Evolutionary conservation across 2,797 vertebrate species (phyloP), one percentile per base, ranked within the genome.

Genomic region (Lemur catta): DNA sequence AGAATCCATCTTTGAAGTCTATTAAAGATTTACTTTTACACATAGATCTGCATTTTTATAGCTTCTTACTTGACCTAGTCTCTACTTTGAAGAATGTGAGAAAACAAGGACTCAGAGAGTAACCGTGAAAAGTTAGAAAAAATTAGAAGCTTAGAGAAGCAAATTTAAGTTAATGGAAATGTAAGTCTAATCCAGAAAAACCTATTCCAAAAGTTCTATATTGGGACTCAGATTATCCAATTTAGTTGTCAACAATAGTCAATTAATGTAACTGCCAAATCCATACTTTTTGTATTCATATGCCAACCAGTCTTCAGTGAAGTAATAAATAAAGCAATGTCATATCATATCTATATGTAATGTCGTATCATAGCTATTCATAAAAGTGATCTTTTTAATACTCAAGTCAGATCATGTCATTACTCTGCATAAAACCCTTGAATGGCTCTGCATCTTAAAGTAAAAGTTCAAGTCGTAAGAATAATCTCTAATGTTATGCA

Each of bases 231-330:
- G 72, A 90, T 95, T 94, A 74, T 59, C 41, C 33, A 94, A 65
- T 93, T 91, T 91, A 89, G 63, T 35, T 95, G 63, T 92, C 88
- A 96, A 89, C 48, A 55, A 50, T 52, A 65, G 72, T 76, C 82
- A 78, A 52, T 94, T 80, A 84, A 71, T 80, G 7, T 80, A 43
- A 87, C 28, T n/a, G 14, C 63, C 38, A 84, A 80, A 79, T 78
- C 43, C 65, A 52, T 82, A 50, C 46, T 50, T 61, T 82, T 67
- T 78, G 22, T 72, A 63, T 61, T 86, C 43, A 63, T 26, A 35
- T 50, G 38, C 76, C 55, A 82, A 61, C 26, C 0, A 7, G 52
- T 72, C 65, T 96, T 89, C 20, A 63, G 33, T 94, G 35, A 72
- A 61, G 28, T 84, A 69, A 57, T 78, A 65, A 89, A 84, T 24